phyloP scores from a whole-genome alignment of 2,113 vertebrate species.

The Chlamydotis undulata region DNA sequence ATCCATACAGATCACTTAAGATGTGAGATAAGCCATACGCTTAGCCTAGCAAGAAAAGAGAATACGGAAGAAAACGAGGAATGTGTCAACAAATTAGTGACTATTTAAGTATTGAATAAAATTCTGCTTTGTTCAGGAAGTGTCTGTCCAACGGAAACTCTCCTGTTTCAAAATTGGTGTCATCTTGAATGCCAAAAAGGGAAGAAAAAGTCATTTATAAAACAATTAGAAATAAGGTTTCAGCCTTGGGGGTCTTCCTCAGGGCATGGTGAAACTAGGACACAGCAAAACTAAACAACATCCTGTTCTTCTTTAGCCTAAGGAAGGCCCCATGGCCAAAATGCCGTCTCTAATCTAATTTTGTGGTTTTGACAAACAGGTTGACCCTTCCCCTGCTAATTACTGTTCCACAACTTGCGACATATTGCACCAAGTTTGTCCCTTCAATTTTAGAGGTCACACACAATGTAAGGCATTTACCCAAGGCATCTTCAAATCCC shows the following conservation, averaged over 20 bases:
- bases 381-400: constrained; percentile 61
- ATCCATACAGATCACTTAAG: background rate
- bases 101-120: background rate
- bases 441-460: constrained; percentile 28
- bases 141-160: background rate
- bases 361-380: constrained; percentile 46
- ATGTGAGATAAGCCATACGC: background rate
- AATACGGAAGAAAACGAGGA: background rate
- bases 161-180: background rate
- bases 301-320: constrained; percentile 70
- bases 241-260: constrained; percentile 70
- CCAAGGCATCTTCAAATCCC: background rate
- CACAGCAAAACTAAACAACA: constrained; percentile 57
- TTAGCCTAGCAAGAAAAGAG: background rate
- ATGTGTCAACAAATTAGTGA: background rate
- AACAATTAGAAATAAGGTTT: constrained; percentile 68
- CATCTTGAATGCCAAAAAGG: constrained; percentile 52
- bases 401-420: background rate
- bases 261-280: constrained; percentile 68
- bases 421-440: background rate
- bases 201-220: constrained; percentile 67
- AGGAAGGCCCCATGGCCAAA: constrained; percentile 69
- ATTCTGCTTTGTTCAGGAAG: constrained; percentile 15
- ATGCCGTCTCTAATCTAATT: constrained; percentile 60
- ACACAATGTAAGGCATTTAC: background rate